These are phyloP conservation scores for Clostera curtula DNA, from an alignment of 2,888 invertebrate species.

Conservation along the genomic window DNA sequence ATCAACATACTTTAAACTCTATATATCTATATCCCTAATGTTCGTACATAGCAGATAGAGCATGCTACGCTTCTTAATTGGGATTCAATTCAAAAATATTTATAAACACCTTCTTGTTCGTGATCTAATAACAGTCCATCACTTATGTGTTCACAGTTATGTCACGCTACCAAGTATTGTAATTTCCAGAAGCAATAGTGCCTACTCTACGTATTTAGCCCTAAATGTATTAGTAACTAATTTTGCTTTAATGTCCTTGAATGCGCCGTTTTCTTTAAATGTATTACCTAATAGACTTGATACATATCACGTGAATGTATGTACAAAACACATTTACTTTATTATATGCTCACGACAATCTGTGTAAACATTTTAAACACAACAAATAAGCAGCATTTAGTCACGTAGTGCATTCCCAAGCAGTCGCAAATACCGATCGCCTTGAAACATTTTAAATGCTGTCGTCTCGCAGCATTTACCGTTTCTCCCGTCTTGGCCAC, in stretches of 20 bases:
- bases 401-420: too few species aligned
- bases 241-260: too few species aligned
- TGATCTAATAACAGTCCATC: slow-evolving; percentile 6
- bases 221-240: too few species aligned
- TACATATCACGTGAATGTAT: too few species aligned
- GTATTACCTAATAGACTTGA: too few species aligned
- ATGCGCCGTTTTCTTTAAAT: too few species aligned
- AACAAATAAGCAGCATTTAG: too few species aligned
- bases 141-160: slow-evolving; percentile 9
- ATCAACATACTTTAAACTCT: slow-evolving; percentile 2
- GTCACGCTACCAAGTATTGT: slow-evolving; percentile 14
- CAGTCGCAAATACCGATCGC: slow-evolving; percentile 6
- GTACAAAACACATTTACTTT: too few species aligned
- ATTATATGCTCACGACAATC: too few species aligned
- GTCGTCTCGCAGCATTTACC: slow-evolving; percentile 17
- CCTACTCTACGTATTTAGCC: too few species aligned
- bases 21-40: slow-evolving; percentile 3
- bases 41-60: slow-evolving; percentile 5
- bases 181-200: too few species aligned
- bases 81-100: slow-evolving; percentile 8
- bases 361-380: too few species aligned
- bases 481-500: slow-evolving; percentile 41
- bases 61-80: slow-evolving; percentile 4
- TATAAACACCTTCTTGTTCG: slow-evolving; percentile 11
- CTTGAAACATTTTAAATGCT: slow-evolving; percentile 8